phyloP scores from a whole-genome alignment of 1,140 invertebrate genomes.

The Drosophila bipectinata region DNA sequence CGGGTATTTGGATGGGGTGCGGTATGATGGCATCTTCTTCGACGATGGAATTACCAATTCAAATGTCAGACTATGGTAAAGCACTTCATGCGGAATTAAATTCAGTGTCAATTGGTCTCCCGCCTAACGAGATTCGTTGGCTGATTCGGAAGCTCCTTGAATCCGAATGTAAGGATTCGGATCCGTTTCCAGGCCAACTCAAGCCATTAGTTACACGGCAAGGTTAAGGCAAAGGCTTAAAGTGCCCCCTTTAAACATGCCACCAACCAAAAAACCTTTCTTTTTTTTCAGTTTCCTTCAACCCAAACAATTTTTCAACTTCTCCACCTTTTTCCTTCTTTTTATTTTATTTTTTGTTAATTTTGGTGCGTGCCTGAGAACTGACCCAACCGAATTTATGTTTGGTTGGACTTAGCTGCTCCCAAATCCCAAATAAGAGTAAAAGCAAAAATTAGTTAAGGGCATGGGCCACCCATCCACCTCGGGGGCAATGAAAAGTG shows the following conservation, averaged over 20 bases:
- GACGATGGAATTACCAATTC: constrained; percentile 74
- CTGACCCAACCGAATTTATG: constrained; percentile 66
- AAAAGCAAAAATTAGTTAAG: constrained; percentile 43
- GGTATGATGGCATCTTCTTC: not conserved
- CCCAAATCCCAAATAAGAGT: constrained; percentile 7
- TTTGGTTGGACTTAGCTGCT: constrained; percentile 24
- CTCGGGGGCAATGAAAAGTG: constrained; percentile 52
- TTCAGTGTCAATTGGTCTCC: constrained; percentile 73
- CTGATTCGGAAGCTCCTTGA: constrained; percentile 23
- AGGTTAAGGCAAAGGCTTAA: constrained; percentile 24
- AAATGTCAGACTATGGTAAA: constrained; percentile 66
- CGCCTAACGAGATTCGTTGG: constrained; percentile 50
- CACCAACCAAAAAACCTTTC: constrained; percentile 3
- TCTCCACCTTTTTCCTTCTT: constrained; percentile 15
- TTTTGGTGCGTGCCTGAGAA: constrained; percentile 55
- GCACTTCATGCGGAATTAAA: constrained; percentile 69
- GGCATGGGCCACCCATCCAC: not conserved
- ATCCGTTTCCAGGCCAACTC: constrained; percentile 39
- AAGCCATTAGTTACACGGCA: constrained; percentile 45
- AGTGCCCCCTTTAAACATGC: constrained; percentile 15
- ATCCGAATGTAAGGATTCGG: constrained; percentile 40
- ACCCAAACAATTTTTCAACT: constrained; percentile 46
- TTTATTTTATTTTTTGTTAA: constrained; percentile 48
- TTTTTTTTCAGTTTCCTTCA: not conserved
- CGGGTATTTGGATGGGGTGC: not conserved